Percentiles rank a stretch among this genome's conserved stretches.
These are phyloP conservation scores for Poecilia gillii DNA, from an alignment of 2,797 vertebrate species.

Conservation along the genomic window DNA sequence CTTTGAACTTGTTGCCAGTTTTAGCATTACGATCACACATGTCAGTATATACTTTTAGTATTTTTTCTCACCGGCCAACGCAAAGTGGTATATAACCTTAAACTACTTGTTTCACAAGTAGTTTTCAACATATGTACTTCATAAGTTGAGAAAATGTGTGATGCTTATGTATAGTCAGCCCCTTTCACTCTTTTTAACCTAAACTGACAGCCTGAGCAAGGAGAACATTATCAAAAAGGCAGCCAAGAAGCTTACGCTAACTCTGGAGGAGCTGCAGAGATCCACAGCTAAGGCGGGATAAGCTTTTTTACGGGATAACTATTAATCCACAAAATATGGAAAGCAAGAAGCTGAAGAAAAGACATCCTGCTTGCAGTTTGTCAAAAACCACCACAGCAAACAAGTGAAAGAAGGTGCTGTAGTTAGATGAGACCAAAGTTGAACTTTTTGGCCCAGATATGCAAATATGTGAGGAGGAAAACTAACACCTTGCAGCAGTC, in stretches of 20 bases:
- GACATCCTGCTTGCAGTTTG: background rate
- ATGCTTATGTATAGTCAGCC: background rate
- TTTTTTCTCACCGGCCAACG: background rate
- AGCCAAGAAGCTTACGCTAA: background rate
- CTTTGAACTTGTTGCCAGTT: background rate
- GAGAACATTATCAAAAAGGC: background rate
- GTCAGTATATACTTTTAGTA: background rate
- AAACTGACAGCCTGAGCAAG: background rate
- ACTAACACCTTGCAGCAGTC: background rate
- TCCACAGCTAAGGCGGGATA: background rate
- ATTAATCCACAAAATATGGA: background rate
- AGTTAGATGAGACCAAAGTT: background rate
- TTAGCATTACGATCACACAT: background rate
- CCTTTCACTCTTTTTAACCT: background rate
- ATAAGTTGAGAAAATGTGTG: background rate
- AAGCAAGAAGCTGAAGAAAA: background rate
- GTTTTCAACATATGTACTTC: background rate
- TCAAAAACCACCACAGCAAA: background rate
- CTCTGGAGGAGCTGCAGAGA: conserved; percentile 1
- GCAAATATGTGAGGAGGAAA: background rate
- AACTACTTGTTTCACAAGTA: background rate
- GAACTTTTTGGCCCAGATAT: background rate
- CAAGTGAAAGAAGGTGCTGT: background rate
- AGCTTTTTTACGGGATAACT: background rate
- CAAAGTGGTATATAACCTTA: background rate